Percentiles rank a stretch among this genome's conserved stretches.
These are phyloP conservation scores for Tor tambroides DNA, from an alignment of 2,113 vertebrate genomes.

Conservation along the genomic window DNA sequence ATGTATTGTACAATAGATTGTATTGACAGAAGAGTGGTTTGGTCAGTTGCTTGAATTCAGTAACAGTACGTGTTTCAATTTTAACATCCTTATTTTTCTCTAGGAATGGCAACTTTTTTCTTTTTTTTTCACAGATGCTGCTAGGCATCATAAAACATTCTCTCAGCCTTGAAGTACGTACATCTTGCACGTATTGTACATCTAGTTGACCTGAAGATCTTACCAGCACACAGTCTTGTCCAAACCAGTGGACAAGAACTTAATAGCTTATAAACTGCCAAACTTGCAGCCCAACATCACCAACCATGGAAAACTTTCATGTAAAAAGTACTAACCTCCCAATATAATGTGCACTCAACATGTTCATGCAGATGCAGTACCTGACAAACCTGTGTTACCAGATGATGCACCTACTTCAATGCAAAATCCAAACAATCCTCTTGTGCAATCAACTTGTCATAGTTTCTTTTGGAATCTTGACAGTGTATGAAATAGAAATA, in stretches of 20 bases:
- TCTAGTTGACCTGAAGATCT: background rate
- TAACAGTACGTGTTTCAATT: background rate
- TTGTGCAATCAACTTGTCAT: conserved; percentile 16
- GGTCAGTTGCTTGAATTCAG: background rate
- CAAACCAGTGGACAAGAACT: background rate
- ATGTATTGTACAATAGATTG: background rate
- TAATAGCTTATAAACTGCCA: background rate
- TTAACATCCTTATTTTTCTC: background rate
- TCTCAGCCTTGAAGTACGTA: background rate
- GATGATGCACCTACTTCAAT: background rate
- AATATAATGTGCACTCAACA: background rate
- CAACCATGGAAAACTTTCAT: background rate
- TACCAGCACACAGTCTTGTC: background rate
- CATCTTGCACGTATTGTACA: background rate
- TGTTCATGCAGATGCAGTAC: background rate
- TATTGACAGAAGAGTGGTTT: background rate
- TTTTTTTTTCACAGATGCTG: background rate
- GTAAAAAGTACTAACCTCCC: background rate
- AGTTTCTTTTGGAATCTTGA: background rate
- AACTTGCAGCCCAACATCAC: background rate
- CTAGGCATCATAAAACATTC: background rate
- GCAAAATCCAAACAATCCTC: conserved; percentile 7
- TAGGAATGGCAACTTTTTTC: background rate
- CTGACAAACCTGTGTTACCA: conserved; percentile 8
- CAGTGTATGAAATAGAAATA: background rate